Evolutionary conservation across 2,113 vertebrate species (phyloP), one percentile per base, ranked within the genome.

Genomic region (Trochalopteron elliotii): DNA sequence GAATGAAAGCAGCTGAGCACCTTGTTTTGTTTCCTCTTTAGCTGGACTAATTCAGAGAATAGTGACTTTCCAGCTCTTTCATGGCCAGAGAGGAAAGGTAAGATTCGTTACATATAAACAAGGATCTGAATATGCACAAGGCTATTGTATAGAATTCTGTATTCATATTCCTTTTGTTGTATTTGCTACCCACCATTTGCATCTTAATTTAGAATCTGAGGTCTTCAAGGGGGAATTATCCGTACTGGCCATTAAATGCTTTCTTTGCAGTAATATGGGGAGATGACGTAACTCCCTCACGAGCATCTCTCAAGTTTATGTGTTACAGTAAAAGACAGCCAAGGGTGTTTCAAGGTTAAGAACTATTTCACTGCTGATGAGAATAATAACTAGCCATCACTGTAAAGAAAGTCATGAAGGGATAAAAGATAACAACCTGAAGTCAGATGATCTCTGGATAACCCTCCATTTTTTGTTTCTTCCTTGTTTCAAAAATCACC

Each of bases 1-100:
- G 88, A 92, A 97, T 96, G 69, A 97, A 96, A 93, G 83, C 82
- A 85, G 65, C 83, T 70, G 80, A 94, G 83, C 71, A 96, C 90
- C 93, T 97, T 94, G 70, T 87, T 95, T 95, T 95, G 53, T 84
- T 71, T 82, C 55, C 44, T 79, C 65, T 82, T 55, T 71, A 80
- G 35, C 25, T 79, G 47, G 45, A 79, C 65, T 72, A 70, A 57
- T 83, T 83, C 33, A 70, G 49, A 85, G 37, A 69, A 63, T 11
- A 57, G 53, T 23, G 61, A 61, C 15, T 87, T 86, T 35, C 45
- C 13, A 56, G 4, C 61, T 71, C 45, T 76, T 94, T 64, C 45
- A 35, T 21, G 45, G 37, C 5, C 63, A 76, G 44, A 33, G 33
- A 69, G 63, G 56, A 35, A 92, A 11, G 20, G 9, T 42, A 67